Evolutionary conservation across 2,797 vertebrate species (phyloP), one percentile per base, ranked within the genome.

Genomic region (Tapera naevia): DNA sequence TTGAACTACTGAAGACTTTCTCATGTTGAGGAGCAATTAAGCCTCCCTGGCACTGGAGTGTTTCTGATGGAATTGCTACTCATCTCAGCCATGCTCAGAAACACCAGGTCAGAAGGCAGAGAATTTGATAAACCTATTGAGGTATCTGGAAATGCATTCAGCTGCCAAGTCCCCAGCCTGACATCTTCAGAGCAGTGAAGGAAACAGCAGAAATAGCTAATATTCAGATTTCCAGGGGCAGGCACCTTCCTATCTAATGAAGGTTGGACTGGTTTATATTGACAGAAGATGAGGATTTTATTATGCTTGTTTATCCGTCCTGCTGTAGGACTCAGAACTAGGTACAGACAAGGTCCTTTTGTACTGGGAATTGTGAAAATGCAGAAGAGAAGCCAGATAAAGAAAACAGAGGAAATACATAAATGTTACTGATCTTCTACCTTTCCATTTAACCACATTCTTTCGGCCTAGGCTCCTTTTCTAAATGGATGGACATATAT

Each of bases 81-180:
- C 76, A 37, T 88, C 94, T 90, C 83, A 85, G 83, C 53, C 2
- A 0, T 24, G 64, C 86, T 94, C 74, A 85, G 86, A 93, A 96
- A 82, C 76, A 87, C 30, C 71, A 80, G 86, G 89, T 91, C 93
- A 95, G 80, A 90, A 94, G 93, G 88, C 91, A 90, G 45, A 82
- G 45, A 94, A 94, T 10, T n/a, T 85, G 91, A 95, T 82, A 95
- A 94, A 97, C 50, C 50, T 91, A 35, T 43, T 51, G 93, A 86
- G 33, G 27, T 70, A 67, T 64, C 74, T 74, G 71, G 53, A 94
- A 96, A 80, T 74, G 71, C 0, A 4, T 73, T 88, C 80, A 54
- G 88, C 70, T 73, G 64, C 53, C 0, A 0, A 5, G 13, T 76
- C 39, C 60, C 41, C 2, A 0, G 54, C 64, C 67, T 83, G 45